These are phyloP conservation scores for Silvanus unidentatus DNA, from an alignment of 2,888 invertebrate genomes.

Conservation along the genomic window DNA sequence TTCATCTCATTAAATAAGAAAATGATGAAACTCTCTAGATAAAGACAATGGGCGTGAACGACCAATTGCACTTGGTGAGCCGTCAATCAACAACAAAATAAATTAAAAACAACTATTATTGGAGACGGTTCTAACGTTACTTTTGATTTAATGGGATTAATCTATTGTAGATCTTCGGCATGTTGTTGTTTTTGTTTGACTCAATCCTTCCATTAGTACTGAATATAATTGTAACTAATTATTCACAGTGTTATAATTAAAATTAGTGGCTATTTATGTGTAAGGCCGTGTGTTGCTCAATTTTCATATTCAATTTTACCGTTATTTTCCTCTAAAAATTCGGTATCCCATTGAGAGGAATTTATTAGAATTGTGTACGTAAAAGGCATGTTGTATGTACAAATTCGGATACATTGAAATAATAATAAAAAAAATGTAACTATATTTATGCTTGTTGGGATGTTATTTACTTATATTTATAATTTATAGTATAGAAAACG, in stretches of 20 bases:
- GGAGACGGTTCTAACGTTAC: slow-evolving; percentile 15
- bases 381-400: no score
- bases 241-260: slow-evolving; percentile 1
- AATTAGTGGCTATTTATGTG: background rate
- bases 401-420: no score
- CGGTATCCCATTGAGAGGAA: background rate
- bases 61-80: slow-evolving; percentile 26
- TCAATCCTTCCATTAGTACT: background rate
- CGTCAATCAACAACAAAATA: slow-evolving; percentile 23
- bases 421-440: no score
- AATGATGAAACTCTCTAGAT: slow-evolving; percentile 16
- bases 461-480: no score
- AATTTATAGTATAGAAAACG: no score
- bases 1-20: slow-evolving; percentile 16
- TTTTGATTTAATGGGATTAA: slow-evolving; percentile 8
- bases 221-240: background rate
- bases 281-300: background rate
- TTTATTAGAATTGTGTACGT: background rate
- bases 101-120: slow-evolving; percentile 16
- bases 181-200: no score
- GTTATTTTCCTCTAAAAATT: no score
- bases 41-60: slow-evolving; percentile 29
- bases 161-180: slow-evolving; percentile 1
- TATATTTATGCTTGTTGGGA: no score
- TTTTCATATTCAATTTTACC: no score